Evolutionary conservation across 2,797 vertebrate species (phyloP), one percentile per base, ranked within the genome.

Genomic region (Sebastiscus tertius): DNA sequence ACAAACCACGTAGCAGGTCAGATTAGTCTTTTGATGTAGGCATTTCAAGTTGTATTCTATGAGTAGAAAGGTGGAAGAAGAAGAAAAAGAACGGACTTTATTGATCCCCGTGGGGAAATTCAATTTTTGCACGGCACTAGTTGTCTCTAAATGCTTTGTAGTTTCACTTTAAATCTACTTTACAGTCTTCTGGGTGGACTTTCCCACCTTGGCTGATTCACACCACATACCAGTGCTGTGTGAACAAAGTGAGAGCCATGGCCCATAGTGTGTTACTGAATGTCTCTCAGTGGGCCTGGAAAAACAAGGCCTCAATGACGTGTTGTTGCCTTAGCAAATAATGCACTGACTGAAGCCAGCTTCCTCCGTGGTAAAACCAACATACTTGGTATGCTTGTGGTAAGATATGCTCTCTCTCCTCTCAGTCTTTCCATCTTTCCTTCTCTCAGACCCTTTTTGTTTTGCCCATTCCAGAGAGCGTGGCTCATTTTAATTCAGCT

Each of bases 401-500:
- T 86, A 54, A 74, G 70, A 88, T 87, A 59, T 24, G 42, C 76
- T 55, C 58, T 34, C 78, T 85, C 73, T 85, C 76, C 72, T 73
- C 67, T 81, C 63, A 58, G 60, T 85, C 80, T 75, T 71, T 84
- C 72, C 77, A 73, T 80, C 77, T 76, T 75, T 77, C 79, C 39
- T 67, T 86, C 77, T 81, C 86, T 89, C 69, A 89, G 81, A 79
- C 78, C 66, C 73, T 84, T 90, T 91, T 93, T 83, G 80, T 91
- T 90, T 89, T 85, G 75, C 87, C 60, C 68, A 78, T 90, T 89
- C 76, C 87, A 85, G 80, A 87, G 85, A 92, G 79, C 24, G 46
- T 79, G 64, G 75, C 88, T 94, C 87, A 93, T 94, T 95, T 91
- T 83, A 88, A 93, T 93, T 91, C 93, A 83, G 83, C 84, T 89